Conservation (phyloP, 2,797 vertebrate genomes). For the Bovichtus variegatus region DNA sequence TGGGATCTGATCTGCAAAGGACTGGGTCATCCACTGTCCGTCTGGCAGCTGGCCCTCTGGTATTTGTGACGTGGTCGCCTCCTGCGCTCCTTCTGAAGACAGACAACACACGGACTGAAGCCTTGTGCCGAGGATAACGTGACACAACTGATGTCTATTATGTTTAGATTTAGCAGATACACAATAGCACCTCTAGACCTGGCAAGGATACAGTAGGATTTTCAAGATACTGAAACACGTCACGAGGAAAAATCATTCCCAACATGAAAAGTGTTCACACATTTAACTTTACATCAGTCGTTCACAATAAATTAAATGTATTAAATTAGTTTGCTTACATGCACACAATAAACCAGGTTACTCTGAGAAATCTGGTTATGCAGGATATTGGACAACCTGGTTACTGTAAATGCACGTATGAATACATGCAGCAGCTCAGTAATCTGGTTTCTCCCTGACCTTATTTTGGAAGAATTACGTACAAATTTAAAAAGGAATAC, state of each 20-base stretch:
- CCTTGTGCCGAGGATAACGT: background rate
- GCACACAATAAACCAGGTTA: too few species aligned
- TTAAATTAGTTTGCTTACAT: too few species aligned
- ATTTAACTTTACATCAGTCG: background rate
- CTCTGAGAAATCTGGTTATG: too few species aligned
- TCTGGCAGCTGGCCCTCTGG: constrained; percentile 84
- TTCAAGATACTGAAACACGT: background rate
- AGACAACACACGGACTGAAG: constrained; percentile 1
- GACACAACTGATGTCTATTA: background rate
- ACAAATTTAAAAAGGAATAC: too few species aligned
- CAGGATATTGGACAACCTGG: too few species aligned
- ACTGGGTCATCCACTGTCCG: constrained; percentile 91
- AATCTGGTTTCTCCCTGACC: background rate
- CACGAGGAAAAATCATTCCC: background rate
- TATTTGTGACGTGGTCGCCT: constrained; percentile 63
- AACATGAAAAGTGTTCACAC: background rate
- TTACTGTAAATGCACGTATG: background rate
- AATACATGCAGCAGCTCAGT: background rate
- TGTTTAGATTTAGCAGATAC: background rate
- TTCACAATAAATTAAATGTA: background rate
- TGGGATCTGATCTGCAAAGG: constrained; percentile 91
- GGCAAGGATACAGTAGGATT: background rate
- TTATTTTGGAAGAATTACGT: background rate
- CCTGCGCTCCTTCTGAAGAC: constrained; percentile 70
- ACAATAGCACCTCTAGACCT: background rate